Base-by-base conservation (phyloP, 2,797 vertebrate species). In the Sarcoramphus papa region DNA sequence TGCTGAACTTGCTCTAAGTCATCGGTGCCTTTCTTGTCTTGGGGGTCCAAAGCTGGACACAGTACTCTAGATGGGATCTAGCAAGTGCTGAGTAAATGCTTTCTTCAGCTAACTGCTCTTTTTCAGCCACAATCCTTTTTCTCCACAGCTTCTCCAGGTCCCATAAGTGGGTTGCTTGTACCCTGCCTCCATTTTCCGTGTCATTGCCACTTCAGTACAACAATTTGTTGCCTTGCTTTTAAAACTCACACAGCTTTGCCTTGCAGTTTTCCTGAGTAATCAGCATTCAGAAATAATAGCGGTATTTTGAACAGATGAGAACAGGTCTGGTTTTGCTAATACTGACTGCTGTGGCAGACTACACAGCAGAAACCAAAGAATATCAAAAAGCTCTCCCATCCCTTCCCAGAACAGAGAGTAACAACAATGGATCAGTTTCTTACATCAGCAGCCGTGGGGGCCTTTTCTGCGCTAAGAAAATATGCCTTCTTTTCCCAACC, bases 281-380 rank as follows among this genome's bases (percentile, higher is more conserved):
- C 89, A 85, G 62, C 40, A 92, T 97, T 92, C 86, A 91, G 90
- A 93, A 96, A 85, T 91, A 94, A 91, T 24, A 86, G 40, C 7
- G 2, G 14, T 82, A 50, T 91, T 95, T 69, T 51, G 50, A 85
- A 89, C 50, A 78, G 68, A 92, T 81, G 68, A 90, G 48, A 78
- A 84, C 0, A 2, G 68, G 25, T 85, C 83, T 93, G 47, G 37
- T 70, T 96, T 93, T 83, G 37, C 62, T 86, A 67, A 87, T 78
- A 54, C 24, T 3, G 6, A n/a, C 88, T 91, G 74, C 94, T 94
- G 63, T 88, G 76, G 31, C 86, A 93, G 68, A 85, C 83, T 72
- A 9, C 62, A 65, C 23, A 81, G 72, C 69, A 92, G 77, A 94
- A 92, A 78, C 57, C 41, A 57, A 94, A 81, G 78, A 95, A 94